Base-by-base conservation (phyloP, 35 echinoderm and acorn worm genomes). In the Ophiothrix spiculata region DNA sequence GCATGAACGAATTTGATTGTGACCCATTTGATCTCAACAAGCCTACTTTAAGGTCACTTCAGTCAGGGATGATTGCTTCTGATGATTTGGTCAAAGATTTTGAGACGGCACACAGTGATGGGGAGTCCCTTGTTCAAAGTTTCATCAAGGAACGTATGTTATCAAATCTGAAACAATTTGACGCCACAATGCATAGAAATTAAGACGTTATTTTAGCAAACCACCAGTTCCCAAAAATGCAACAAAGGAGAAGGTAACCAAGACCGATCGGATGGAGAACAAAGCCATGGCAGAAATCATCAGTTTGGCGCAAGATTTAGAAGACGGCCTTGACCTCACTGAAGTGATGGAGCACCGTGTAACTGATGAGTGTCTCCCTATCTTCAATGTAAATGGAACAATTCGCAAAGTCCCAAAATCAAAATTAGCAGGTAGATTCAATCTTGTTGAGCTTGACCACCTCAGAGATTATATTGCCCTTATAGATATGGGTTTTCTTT, bases 361-460 rank as follows among this genome's bases (percentile, higher is more conserved):
- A 21, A 83, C 80, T 29, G 80, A 83, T 8, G 80, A 83, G 80
- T 83, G 80, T 83, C 17, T 81, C 4, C 80, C 80, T 1, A 83
- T 83, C 42, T 83, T 83, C 80, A 83, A 83, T 63, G 49, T 83
- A 56, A 83, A 83, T 56, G 80, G 80, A 83, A 83, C 80, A 83
- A 83, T 83, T 12, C 80, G 80, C 40, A 83, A 83, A 83, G 80
- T 23, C 16, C 40, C 17, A 83, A 83, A 54, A 35, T 83, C 16
- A 1, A 83, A 83, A 35, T 56, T 83, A 56, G 41, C 32, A 37
- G 39, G 32, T 15, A 83, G 49, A 42, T 83, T 83, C 80, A 83
- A 83, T 2, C 33, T 83, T 56, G 49, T 83, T 56, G 80, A 83
- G 32, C 49, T 83, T 16, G 40, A 83, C 14, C 21, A 17, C 21